Evolutionary conservation across 2,888 invertebrate genomes (phyloP), one percentile per base, ranked within the genome.

Genomic region (Cepaea hortensis): DNA sequence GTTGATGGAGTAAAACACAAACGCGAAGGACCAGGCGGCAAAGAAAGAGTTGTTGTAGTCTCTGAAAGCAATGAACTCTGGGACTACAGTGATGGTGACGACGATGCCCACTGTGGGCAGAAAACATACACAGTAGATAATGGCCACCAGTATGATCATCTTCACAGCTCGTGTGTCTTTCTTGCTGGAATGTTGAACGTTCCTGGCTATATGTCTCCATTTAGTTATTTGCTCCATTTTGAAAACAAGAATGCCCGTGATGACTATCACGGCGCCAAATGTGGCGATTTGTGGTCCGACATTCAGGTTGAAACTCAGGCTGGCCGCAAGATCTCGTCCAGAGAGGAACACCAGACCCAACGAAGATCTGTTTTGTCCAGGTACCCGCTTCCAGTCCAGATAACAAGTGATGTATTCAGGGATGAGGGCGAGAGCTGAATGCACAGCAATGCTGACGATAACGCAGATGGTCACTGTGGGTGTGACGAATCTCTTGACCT

Each of bases 401-500:
- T 85, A 85, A 5, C 20, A 2, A 2, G 70, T 70, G 13, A 4
- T 7, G 72, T 85, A 85, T 0, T 72, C 80, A 23, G 85, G 85
- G 23, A 85, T 18, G n/a, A 85, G 55, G 0, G 80, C 35, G 35
- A 80, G 55, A n/a, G 72, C 23, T 46, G 65, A 72, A 23, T 72
- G 0, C 11, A 80, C 6, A 23, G 9, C 68, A 18, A 85, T 68
- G 11, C 15, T 9, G 0, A 68, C 35, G 3, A 70, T 20, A 3
- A 72, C 61, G 7, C 20, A 2, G 35, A 72, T n/a, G 15, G 80
- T 65, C 35, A 13, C 13, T 61, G 9, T 79, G n/a, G 70, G 79
- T 13, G 79, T 79, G 85, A 85, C 15, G 15, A 85, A 61, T 62
- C 35, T 48, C 35, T 85, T 85, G 20, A 85, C 61, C 23, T 80